Percentiles rank a stretch among this genome's conserved stretches.
phyloP scores from a whole-genome alignment of 23 tunicate genomes.

The Aplidium turbinatum region DNA sequence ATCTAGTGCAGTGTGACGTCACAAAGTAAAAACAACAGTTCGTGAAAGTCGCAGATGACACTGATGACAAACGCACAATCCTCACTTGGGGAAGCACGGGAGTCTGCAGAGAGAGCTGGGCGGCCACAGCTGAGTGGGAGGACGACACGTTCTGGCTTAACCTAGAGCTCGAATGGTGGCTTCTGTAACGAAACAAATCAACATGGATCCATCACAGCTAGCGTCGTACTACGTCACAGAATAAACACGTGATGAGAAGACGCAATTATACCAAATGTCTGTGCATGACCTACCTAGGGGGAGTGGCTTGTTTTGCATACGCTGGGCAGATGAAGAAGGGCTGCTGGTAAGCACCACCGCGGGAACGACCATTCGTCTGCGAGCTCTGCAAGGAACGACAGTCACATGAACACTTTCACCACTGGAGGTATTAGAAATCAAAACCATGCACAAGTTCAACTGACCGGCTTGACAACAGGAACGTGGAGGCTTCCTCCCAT shows the following conservation, averaged over 20 bases:
- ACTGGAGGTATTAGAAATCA: not conserved
- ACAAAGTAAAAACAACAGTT: too few relatives aligned
- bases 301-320: slow-evolving; percentile 66
- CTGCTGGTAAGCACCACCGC: slow-evolving; percentile 65
- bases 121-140: slow-evolving; percentile 50
- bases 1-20: too few relatives aligned
- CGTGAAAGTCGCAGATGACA: not conserved
- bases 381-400: slow-evolving; percentile 3
- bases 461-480: slow-evolving; percentile 55
- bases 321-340: slow-evolving; percentile 87
- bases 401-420: too few relatives aligned
- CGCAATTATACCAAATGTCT: too few relatives aligned
- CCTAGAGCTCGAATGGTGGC: slow-evolving; percentile 15
- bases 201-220: too few relatives aligned
- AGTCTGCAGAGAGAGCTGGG: slow-evolving; percentile 62
- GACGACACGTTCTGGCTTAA: slow-evolving; percentile 19
- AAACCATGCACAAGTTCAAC: not conserved
- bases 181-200: not conserved
- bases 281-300: slow-evolving; percentile 66
- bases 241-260: too few relatives aligned
- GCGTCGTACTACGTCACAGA: too few relatives aligned
- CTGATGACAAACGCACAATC: too few relatives aligned
- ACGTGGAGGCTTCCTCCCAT: slow-evolving; percentile 49
- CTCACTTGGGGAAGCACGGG: slow-evolving; percentile 74
- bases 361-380: slow-evolving; percentile 38